phyloP scores from a whole-genome alignment of 2,113 vertebrate species.

The Hemibagrus wyckioides region DNA sequence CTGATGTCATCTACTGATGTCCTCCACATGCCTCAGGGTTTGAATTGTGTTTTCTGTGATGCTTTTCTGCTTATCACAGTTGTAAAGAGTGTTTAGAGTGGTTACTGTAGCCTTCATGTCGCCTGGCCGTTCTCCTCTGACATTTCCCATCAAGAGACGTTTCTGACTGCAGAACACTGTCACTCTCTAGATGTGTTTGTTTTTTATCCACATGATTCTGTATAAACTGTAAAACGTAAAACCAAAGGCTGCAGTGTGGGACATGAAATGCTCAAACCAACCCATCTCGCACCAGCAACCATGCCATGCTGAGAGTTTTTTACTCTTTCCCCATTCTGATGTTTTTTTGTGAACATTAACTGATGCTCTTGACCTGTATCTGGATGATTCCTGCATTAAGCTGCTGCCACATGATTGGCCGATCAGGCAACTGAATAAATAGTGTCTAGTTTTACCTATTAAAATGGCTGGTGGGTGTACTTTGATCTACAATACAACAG shows the following conservation, averaged over 20 bases:
- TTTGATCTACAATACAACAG: neutral
- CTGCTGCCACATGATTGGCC: neutral
- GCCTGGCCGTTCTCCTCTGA: neutral
- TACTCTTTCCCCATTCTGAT: neutral
- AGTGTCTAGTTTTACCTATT: neutral
- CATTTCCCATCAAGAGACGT: neutral
- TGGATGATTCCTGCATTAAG: neutral
- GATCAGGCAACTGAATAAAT: neutral
- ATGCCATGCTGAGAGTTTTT: neutral
- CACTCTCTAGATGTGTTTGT: neutral
- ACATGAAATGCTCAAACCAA: neutral
- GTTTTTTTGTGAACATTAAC: neutral
- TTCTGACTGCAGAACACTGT: neutral
- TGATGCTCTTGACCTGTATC: neutral
- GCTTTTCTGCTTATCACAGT: neutral
- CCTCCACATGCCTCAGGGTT: neutral
- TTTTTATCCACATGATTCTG: neutral
- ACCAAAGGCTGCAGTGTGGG: neutral
- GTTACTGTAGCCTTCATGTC: neutral
- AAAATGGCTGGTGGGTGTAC: neutral
- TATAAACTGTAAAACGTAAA: conserved; percentile 5
- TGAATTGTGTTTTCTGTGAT: neutral
- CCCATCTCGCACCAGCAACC: neutral
- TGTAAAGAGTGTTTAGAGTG: neutral
- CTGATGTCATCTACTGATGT: neutral